phyloP scores from a whole-genome alignment of 2,797 vertebrate species.

The Pangasius sanitwongsei region DNA sequence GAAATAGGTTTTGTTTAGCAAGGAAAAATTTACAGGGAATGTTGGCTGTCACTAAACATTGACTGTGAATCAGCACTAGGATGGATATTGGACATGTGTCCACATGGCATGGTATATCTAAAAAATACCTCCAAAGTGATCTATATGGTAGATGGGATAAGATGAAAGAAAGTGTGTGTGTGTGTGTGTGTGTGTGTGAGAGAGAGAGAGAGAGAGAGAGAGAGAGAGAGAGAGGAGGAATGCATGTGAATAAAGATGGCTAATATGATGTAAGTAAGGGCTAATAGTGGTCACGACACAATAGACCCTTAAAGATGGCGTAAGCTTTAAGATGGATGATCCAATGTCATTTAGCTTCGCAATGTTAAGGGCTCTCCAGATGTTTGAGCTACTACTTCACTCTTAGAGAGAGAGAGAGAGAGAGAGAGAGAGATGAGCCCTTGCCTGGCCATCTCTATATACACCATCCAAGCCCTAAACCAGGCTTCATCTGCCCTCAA shows the following conservation, averaged over 20 bases:
- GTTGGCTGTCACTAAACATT: not conserved
- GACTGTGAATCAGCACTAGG: not conserved
- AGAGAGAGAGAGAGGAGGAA: not conserved
- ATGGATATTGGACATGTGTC: not conserved
- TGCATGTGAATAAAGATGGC: constrained; percentile 1
- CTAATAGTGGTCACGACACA: constrained; percentile 52
- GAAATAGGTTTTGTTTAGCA: not conserved
- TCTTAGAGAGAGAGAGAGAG: constrained; percentile 15
- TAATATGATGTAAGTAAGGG: constrained; percentile 43
- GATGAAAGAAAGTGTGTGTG: not conserved
- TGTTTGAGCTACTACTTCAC: constrained; percentile 43
- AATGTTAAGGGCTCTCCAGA: constrained; percentile 49
- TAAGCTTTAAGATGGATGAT: constrained; percentile 44
- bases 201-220: not conserved
- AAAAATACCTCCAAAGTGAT: not conserved
- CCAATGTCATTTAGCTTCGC: constrained; percentile 47
- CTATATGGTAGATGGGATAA: not conserved
- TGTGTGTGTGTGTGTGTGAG: constrained; percentile 24
- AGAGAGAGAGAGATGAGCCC: constrained; percentile 15
- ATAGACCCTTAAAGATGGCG: constrained; percentile 46
- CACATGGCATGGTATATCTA: not conserved
- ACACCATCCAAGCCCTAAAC: constrained; percentile 75
- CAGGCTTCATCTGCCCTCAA: constrained; percentile 92
- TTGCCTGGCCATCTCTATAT: constrained; percentile 69
- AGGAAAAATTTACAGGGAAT: not conserved